phyloP scores from a whole-genome alignment of 2,888 invertebrate species.

The Sinhomidia bicolor region DNA sequence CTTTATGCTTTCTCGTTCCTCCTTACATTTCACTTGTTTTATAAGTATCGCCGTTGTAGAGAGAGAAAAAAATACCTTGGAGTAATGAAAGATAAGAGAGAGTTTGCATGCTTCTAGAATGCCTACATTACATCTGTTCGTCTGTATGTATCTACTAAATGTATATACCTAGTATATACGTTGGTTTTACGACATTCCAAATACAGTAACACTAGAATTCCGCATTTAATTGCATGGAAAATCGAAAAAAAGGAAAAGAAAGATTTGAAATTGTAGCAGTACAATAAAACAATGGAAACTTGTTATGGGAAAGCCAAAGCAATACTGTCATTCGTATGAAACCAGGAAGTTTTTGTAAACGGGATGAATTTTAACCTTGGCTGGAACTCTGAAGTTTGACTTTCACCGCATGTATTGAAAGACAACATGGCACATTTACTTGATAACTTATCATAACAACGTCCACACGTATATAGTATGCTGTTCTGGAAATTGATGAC shows the following conservation, averaged over 20 bases:
- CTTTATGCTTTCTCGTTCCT: not conserved
- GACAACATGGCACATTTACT: no score
- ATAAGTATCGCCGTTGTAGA: not conserved
- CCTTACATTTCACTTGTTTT: not conserved
- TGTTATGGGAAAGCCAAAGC: not conserved
- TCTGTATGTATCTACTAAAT: not conserved
- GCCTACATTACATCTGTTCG: not conserved
- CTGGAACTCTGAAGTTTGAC: no score
- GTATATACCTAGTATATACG: no score
- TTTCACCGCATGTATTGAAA: no score
- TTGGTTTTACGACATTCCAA: no score
- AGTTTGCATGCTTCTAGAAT: not conserved
- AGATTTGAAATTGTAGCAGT: not conserved
- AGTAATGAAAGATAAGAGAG: not conserved
- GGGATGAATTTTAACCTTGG: no score
- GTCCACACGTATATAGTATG: no score
- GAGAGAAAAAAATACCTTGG: not conserved
- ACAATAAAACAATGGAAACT: not conserved
- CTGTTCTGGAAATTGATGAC: no score
- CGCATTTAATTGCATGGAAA: constrained; percentile 44
- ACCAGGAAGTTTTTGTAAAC: no score
- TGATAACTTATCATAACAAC: not conserved
- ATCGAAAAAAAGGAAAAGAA: not conserved
- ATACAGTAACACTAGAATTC: constrained; percentile 19
- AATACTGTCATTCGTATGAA: no score